phyloP scores from a whole-genome alignment of 1,140 invertebrate genomes.

The Lycorma delicatula region DNA sequence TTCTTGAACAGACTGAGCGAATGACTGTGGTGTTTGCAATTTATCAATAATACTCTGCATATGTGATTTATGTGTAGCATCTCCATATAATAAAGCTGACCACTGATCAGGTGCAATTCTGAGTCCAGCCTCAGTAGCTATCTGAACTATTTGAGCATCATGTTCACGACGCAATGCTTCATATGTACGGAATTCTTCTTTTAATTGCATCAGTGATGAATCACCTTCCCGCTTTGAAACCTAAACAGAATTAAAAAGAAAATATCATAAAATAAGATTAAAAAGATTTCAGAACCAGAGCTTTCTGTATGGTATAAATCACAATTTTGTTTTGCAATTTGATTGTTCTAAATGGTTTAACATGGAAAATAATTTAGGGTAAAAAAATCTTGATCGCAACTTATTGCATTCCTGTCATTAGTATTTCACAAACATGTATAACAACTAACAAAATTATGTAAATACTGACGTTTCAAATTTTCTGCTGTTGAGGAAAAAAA shows the following conservation, averaged over 20 bases:
- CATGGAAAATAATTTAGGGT: too few relatives aligned
- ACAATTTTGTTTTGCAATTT: too few relatives aligned
- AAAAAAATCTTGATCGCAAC: too few relatives aligned
- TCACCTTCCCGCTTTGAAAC: constrained; percentile 95
- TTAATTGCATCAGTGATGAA: constrained; percentile 96
- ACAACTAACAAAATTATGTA: too few relatives aligned
- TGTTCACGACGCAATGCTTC: constrained; percentile 89
- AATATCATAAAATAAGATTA: neutral
- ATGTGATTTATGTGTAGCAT: constrained; percentile 90
- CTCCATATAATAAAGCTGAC: constrained; percentile 93
- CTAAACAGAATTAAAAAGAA: constrained; percentile 38
- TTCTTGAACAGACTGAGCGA: constrained; percentile 85
- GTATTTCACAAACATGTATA: too few relatives aligned
- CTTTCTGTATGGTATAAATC: too few relatives aligned
- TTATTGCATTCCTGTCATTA: too few relatives aligned
- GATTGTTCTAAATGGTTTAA: too few relatives aligned
- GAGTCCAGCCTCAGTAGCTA: constrained; percentile 93
- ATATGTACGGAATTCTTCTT: constrained; percentile 94
- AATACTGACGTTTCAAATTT: too few relatives aligned
- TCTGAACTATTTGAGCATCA: constrained; percentile 96
- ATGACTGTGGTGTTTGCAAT: constrained; percentile 84
- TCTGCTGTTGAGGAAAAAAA: too few relatives aligned
- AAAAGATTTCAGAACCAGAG: too few relatives aligned
- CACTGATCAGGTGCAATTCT: constrained; percentile 97
- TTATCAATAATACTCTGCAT: constrained; percentile 99